phyloP scores from a whole-genome alignment of 2,113 vertebrate species.

The Brachyhypopomus occidentalis region DNA sequence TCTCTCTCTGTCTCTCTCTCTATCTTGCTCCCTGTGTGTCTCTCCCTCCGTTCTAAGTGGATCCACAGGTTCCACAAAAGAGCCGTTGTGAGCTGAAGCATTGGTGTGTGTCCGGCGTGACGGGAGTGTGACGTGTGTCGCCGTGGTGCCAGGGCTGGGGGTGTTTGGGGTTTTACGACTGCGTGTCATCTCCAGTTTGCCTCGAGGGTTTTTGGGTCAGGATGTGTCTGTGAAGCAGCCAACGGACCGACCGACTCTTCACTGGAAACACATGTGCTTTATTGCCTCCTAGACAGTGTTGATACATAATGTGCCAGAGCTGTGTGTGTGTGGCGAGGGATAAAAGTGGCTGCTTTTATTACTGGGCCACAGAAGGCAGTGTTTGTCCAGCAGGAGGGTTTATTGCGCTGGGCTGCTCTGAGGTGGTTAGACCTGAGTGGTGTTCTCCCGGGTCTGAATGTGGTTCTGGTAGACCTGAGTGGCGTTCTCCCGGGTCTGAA shows the following conservation, averaged over 20 bases:
- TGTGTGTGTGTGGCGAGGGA: background rate
- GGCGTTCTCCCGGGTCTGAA: no score
- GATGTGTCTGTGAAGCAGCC: slow-evolving; percentile 36
- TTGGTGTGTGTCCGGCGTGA: no score
- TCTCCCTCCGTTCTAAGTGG: no score
- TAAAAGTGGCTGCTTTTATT: slow-evolving; percentile 30
- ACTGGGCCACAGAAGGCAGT: slow-evolving; percentile 26
- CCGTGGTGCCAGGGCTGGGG: no score
- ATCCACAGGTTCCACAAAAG: no score
- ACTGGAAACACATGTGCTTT: background rate
- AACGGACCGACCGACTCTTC: slow-evolving; percentile 13
- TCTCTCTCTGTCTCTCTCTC: background rate
- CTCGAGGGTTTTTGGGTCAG: background rate
- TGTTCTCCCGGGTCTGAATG: slow-evolving; percentile 30
- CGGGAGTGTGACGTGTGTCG: no score
- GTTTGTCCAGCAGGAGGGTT: slow-evolving; percentile 42
- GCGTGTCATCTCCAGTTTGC: no score
- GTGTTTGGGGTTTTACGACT: no score
- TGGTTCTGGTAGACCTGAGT: no score
- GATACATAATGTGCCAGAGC: slow-evolving; percentile 28
- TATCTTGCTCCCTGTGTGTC: no score
- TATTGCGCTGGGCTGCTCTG: slow-evolving; percentile 12
- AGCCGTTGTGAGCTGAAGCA: no score
- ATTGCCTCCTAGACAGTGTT: slow-evolving; percentile 27
- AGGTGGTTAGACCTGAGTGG: slow-evolving; percentile 6